Evolutionary conservation across 2,113 vertebrate genomes (phyloP).

Genomic region (Vimba vimba): DNA sequence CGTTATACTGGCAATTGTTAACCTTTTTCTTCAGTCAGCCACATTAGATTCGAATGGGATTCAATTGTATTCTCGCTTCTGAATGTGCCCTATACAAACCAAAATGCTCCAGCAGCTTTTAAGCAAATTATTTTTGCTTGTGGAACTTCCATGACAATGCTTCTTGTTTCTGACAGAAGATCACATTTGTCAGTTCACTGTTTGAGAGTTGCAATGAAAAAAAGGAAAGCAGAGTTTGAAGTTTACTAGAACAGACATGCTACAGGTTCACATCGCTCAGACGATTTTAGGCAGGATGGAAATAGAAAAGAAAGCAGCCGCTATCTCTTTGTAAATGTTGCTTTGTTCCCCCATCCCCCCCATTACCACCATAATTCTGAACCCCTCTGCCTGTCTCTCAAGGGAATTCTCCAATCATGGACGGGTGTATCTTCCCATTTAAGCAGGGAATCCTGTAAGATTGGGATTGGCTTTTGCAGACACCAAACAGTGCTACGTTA

Average conservation of each 20-base stretch:
- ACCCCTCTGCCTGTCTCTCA: conserved; percentile 50
- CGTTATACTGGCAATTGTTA: conserved; percentile 17
- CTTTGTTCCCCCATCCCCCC: conserved; percentile 67
- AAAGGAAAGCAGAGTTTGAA: conserved; percentile 65
- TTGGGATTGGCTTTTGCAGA: conserved; percentile 1
- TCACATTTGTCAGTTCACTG: conserved; percentile 63
- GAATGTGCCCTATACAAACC: conserved; percentile 21
- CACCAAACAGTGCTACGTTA: not conserved
- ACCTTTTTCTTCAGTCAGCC: conserved; percentile 21
- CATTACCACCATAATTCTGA: conserved; percentile 57
- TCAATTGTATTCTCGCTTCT: conserved; percentile 16
- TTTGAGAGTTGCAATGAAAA: conserved; percentile 40
- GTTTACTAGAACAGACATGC: conserved; percentile 74
- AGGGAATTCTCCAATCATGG: conserved; percentile 49
- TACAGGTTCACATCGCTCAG: conserved; percentile 74
- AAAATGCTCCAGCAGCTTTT: conserved; percentile 43
- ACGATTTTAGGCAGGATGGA: conserved; percentile 74
- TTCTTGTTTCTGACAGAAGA: conserved; percentile 56
- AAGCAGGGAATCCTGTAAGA: conserved; percentile 46
- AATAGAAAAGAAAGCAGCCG: conserved; percentile 76
- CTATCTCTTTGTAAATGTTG: conserved; percentile 72
- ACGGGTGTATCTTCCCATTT: conserved; percentile 11
- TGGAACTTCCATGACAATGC: conserved; percentile 60
- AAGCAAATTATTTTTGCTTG: conserved; percentile 52
- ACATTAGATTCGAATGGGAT: conserved; percentile 25